phyloP scores from a whole-genome alignment of 2,888 invertebrate genomes.

The Proisotoma minuta region DNA sequence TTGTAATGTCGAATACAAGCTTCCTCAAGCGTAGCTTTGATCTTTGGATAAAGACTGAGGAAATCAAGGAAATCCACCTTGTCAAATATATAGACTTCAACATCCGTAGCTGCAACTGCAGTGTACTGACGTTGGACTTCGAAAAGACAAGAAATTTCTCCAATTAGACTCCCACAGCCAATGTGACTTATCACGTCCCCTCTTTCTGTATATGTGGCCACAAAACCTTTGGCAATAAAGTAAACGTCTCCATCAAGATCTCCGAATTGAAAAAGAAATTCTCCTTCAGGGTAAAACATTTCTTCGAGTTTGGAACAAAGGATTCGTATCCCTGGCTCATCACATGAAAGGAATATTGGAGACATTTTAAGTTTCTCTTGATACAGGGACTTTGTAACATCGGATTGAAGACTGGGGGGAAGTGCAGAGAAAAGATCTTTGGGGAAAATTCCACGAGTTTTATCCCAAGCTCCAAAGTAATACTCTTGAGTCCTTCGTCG shows the following conservation, averaged over 20 bases:
- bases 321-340: constrained; percentile 39
- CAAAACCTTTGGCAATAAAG: constrained; percentile 41
- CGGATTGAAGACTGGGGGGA: constrained; percentile 40
- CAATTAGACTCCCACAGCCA: constrained; percentile 41
- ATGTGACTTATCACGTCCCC: constrained; percentile 41
- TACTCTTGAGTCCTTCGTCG: constrained; percentile 35
- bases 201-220: constrained; percentile 34
- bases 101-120: constrained; percentile 37
- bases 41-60: constrained; percentile 33
- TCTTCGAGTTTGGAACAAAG: constrained; percentile 33
- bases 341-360: constrained; percentile 27
- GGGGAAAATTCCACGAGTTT: constrained; percentile 34
- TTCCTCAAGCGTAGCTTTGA: constrained; percentile 26
- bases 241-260: constrained; percentile 42
- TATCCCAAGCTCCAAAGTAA: constrained; percentile 42
- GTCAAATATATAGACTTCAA: constrained; percentile 30
- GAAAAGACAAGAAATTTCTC: constrained; percentile 40
- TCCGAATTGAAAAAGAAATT: constrained; percentile 42
- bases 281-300: constrained; percentile 42
- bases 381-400: constrained; percentile 42
- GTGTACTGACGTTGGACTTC: constrained; percentile 36
- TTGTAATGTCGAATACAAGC: constrained; percentile 32
- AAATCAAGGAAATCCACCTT: constrained; percentile 34
- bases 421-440: constrained; percentile 35
- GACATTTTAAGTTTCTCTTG: constrained; percentile 24